Evolutionary conservation across 2,113 vertebrate species (phyloP).

Genomic region (Rissa tridactyla): DNA sequence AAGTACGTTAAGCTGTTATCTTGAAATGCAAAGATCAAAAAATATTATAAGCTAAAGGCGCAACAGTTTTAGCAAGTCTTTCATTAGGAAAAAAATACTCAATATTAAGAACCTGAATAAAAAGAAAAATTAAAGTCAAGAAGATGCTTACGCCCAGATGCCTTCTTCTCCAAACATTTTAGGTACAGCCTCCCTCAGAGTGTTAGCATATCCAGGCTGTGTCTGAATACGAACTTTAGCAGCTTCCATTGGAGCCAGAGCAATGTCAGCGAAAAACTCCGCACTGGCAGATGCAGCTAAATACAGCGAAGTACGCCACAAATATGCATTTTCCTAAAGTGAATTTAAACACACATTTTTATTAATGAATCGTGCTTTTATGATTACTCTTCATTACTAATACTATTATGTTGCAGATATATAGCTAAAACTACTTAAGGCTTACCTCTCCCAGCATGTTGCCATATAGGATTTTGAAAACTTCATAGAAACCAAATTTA

Average conservation of each 20-base stretch:
- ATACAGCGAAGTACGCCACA: conserved; percentile 97
- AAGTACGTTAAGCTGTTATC: background rate
- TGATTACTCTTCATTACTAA: background rate
- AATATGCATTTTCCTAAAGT: conserved; percentile 89
- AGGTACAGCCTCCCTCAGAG: conserved; percentile 87
- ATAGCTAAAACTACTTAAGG: background rate
- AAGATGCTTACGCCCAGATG: conserved; percentile 89
- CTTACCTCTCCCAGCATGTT: conserved; percentile 93
- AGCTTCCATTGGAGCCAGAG: conserved; percentile 99
- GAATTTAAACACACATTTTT: background rate
- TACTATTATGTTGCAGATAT: background rate
- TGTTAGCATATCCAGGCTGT: conserved; percentile 95
- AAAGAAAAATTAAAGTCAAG: background rate
- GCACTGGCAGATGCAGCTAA: conserved; percentile 97
- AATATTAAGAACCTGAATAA: background rate
- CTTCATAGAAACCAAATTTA: conserved; percentile 99
- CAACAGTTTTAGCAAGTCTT: background rate
- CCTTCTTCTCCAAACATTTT: conserved; percentile 98
- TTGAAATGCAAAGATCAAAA: background rate
- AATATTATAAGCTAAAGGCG: background rate
- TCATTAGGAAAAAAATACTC: background rate
- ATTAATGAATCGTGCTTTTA: background rate
- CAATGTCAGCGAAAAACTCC: conserved; percentile 98
- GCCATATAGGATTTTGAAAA: conserved; percentile 94
- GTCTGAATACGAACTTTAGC: conserved; percentile 98